Evolutionary conservation across 1,140 invertebrate genomes (phyloP), one percentile per base, ranked within the genome.

Genomic region (Hypsibius dujardini): DNA sequence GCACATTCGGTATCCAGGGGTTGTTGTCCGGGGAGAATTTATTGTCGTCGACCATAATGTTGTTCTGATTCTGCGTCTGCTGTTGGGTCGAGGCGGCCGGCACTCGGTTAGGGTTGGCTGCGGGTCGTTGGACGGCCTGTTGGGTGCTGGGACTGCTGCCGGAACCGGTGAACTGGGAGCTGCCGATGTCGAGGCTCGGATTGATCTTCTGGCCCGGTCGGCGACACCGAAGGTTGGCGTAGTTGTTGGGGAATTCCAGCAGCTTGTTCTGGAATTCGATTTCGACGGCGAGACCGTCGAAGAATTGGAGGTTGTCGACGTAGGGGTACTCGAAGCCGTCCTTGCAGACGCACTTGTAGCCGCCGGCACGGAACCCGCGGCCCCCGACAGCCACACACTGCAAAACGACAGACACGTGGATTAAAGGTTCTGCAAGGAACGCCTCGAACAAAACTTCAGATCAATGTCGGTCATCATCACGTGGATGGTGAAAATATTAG

Each of bases 211-310:
- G 62, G 7, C 62, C 62, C 12, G 62, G 62, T 7, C 62, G 62
- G 12, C 62, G 62, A 67, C 62, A 67, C 45, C 62, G 62, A 45
- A 67, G 62, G 62, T 67, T 67, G 62, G 12, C 62, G 62, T 15
- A 67, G 42, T 67, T 67, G 42, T 67, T 67, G 12, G 62, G 62
- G 62, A 67, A 67, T 7, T 67, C 42, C 42, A 67, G 42, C 12
- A 67, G 62, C 42, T 67, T 67, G 42, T 67, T 67, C 62, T 67
- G 62, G 42, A 15, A 67, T 67, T 67, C 62, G 62, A 67, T 67
- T 45, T 67, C 62, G 3, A 67, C 62, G 62, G 62, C 62, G 12
- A 67, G 42, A 7, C 62, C 62, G 42, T 67, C 62, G 42, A 67
- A 67, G 45, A 15, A 67, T 42, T 67, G 62, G 62, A 67, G 3